Conservation (phyloP, 92 coral and sea anemone species). For the Bergia puertoricense region DNA sequence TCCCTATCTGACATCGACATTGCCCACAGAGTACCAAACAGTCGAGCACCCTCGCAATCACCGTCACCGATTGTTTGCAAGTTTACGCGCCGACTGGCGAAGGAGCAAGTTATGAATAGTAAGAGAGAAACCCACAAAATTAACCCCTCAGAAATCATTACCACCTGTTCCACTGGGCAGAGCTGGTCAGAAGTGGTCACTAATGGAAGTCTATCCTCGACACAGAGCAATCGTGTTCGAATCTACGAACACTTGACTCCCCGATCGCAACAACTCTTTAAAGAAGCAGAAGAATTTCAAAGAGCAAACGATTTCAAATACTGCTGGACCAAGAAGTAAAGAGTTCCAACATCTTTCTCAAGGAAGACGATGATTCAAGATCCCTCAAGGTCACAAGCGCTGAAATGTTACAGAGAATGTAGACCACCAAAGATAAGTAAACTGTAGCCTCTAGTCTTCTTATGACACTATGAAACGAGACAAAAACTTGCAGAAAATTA, state of each 20-base stretch:
- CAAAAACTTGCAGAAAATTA: conserved; percentile 21
- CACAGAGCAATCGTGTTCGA: conserved; percentile 23
- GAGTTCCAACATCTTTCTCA: conserved; percentile 22
- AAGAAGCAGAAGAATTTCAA: conserved; percentile 17
- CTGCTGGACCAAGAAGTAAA: conserved; percentile 31
- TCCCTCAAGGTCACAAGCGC: conserved; percentile 13
- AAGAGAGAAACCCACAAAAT: conserved; percentile 45
- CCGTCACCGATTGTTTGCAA: conserved; percentile 47
- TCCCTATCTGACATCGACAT: neutral
- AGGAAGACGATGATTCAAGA: conserved; percentile 29
- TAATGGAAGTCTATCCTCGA: conserved; percentile 7
- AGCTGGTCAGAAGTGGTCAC: conserved; percentile 10
- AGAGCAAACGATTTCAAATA: conserved; percentile 11
- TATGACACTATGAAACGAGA: conserved; percentile 2
- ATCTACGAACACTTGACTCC: conserved; percentile 26
- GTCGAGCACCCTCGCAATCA: conserved; percentile 35
- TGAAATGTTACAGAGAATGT: conserved; percentile 28
- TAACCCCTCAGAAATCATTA: conserved; percentile 27
- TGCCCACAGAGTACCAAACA: conserved; percentile 53
- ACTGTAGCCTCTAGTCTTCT: conserved; percentile 5
- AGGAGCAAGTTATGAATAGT: conserved; percentile 45
- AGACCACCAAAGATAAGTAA: conserved; percentile 28
- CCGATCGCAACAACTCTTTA: conserved; percentile 33
- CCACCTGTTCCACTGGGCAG: conserved; percentile 15
- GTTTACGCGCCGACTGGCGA: conserved; percentile 47